These are phyloP conservation scores for Tricholaema leucomelas DNA, from an alignment of 2,113 vertebrate genomes.

Conservation along the genomic window DNA sequence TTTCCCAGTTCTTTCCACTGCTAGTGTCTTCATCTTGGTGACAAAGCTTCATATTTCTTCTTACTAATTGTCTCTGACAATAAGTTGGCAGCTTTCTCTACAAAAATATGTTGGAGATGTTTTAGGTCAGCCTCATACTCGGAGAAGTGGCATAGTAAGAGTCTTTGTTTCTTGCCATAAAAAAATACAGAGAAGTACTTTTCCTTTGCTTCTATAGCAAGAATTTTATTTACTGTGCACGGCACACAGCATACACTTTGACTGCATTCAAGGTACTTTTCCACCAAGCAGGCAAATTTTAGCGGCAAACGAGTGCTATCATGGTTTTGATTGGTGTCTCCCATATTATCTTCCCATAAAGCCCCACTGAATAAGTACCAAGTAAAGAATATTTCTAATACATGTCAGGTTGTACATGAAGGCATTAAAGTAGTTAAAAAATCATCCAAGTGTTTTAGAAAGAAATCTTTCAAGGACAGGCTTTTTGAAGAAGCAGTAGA, in stretches of 20 bases:
- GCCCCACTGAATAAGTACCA: background rate
- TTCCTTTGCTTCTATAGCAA: background rate
- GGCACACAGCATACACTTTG: background rate
- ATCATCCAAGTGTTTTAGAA: background rate
- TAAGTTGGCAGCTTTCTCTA: slow-evolving; percentile 23
- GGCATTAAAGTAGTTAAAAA: background rate
- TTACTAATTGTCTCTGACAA: slow-evolving; percentile 44
- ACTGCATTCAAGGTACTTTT: background rate
- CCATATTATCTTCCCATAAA: background rate
- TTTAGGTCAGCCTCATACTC: slow-evolving; percentile 29
- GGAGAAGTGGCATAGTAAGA: background rate
- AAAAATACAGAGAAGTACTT: background rate
- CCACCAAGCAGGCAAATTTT: background rate
- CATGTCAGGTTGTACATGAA: background rate
- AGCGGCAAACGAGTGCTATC: background rate
- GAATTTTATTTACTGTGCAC: background rate
- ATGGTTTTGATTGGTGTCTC: background rate
- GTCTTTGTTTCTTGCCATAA: background rate
- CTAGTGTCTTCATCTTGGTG: background rate
- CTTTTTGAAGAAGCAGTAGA: background rate
- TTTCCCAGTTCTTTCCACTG: background rate
- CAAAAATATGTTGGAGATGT: background rate
- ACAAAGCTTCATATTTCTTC: background rate
- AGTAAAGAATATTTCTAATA: slow-evolving; percentile 14
- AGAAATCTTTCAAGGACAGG: background rate